Evolutionary conservation across 2,797 vertebrate genomes (phyloP), one percentile per base, ranked within the genome.

Genomic region (Gadopsis marmoratus): DNA sequence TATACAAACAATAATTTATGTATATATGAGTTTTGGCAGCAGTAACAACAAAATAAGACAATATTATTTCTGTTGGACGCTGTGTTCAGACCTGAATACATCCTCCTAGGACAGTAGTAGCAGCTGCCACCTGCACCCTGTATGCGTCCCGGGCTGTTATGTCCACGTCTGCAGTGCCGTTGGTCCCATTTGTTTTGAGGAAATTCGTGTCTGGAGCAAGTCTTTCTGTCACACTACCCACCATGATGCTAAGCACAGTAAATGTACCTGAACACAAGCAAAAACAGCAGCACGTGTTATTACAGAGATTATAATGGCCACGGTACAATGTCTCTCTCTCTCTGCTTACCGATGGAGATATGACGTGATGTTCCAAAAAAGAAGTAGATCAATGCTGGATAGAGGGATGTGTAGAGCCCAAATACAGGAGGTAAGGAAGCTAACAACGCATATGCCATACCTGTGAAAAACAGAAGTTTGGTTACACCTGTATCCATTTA

Each of bases 321-420:
- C 26, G 0, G 9, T n/a, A 48, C n/a, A 59, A 7, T 12, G 2
- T 39, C 19, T 21, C 9, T 29, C 13, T 33, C 7, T 77, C 2
- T 81, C 13, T 51, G 64, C 91, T 86, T 80, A 96, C 96, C 96
- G 37, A 96, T 94, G 0, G 98, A 99, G 90, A 97, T 98, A 86
- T 99, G 98, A 45, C 97, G 96, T 6, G 98, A 99, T 0, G 98
- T 99, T 59, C 98, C 98, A 1, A 99, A 99, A 82, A 99, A 94
- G 87, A 97, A 97, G 89, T 99, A 99, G 86, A 98, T 79, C 43
- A 99, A 87, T 39, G 97, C 92, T 0, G 98, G 98, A 86, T 98
- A 99, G 79, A 99, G 97, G 21, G 98, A 97, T 3, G 97, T 95
- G 86, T 99, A 99, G 77, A 99, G 97, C 37, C 98, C 98, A 0